Base-by-base conservation (phyloP, 2,113 vertebrate genomes). In the Ciconia boyciana region DNA sequence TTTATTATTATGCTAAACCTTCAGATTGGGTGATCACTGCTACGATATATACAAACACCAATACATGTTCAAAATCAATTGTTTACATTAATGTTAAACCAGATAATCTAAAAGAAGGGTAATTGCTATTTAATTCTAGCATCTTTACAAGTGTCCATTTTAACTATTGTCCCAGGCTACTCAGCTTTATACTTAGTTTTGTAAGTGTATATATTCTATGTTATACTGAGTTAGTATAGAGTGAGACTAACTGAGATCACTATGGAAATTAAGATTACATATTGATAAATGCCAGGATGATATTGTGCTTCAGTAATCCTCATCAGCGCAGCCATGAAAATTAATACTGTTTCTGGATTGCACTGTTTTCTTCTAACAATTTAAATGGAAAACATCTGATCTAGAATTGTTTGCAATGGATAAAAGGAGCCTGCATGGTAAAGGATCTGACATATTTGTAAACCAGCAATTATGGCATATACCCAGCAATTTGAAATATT, bases 401-500 rank as follows among this genome's bases (percentile, higher is more conserved):
- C 84, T 94, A 51, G 74, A 94, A 80, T 89, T 93, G 49, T 94
- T 94, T 96, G 74, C 81, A 58, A 43, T 41, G 39, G 52, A 66
- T 80, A 87, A 91, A 96, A 89, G 61, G 51, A 95, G 87, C 41
- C 77, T 70, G 83, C 72, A 66, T 78, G 77, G 86, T 96, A 96
- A 96, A 94, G 83, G 74, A 92, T 92, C 88, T 76, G 91, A 94
- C 77, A 87, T 94, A 94, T 95, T 92, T 95, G 94, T 93, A 97
- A 97, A 95, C 85, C 69, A 94, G 91, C 84, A 97, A 97, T 97
- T 97, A 97, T 71, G 60, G 92, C 74, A 94, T 61, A 86, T 96
- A 97, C 89, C 76, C 95, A 95, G 94, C 89, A 96, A 97, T 97
- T 93, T 94, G 89, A 97, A 95, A 97, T 97, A 97, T 95, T 96